phyloP scores from a whole-genome alignment of 2,113 vertebrate genomes.

The Scartelaos histophorus region DNA sequence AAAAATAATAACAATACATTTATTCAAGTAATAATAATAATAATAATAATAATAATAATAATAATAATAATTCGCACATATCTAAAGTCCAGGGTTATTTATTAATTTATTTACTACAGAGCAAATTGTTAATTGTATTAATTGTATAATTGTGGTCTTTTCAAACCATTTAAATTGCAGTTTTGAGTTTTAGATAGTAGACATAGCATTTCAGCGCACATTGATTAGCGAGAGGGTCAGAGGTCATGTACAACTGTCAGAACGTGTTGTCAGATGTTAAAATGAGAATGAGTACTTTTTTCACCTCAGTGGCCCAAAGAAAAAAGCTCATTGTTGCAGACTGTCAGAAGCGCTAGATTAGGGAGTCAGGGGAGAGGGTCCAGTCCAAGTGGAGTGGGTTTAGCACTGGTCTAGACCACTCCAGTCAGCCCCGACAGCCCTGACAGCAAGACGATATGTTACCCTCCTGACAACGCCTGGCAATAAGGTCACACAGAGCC shows the following conservation, averaged over 20 bases:
- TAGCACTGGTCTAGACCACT: slow-evolving; percentile 16
- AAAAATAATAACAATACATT: too few relatives aligned
- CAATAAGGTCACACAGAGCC: background rate
- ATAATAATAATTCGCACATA: too few relatives aligned
- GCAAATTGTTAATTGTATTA: background rate
- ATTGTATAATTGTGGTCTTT: background rate
- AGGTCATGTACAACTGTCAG: slow-evolving; percentile 1
- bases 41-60: too few relatives aligned
- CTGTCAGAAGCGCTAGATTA: slow-evolving; percentile 66
- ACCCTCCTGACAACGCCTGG: slow-evolving; percentile 7
- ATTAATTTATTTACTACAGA: too few relatives aligned
- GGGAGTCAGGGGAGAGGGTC: slow-evolving; percentile 46
- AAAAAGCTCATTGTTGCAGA: slow-evolving; percentile 51
- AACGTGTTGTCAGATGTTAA: slow-evolving; percentile 37
- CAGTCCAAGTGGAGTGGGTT: slow-evolving; percentile 38
- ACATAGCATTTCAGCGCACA: background rate
- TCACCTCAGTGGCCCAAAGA: slow-evolving; percentile 14
- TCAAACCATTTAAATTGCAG: background rate
- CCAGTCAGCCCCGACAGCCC: slow-evolving; percentile 22
- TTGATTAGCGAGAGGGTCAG: background rate
- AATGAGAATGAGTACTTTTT: slow-evolving; percentile 35
- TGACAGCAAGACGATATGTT: slow-evolving; percentile 21
- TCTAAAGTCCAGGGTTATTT: too few relatives aligned
- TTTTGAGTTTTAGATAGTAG: background rate
- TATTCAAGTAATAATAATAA: too few relatives aligned